A percentile compares a stretch with the other conserved stretches of the same genome.
phyloP scores from a whole-genome alignment of 2,888 invertebrate species.

The Biston betularia region DNA sequence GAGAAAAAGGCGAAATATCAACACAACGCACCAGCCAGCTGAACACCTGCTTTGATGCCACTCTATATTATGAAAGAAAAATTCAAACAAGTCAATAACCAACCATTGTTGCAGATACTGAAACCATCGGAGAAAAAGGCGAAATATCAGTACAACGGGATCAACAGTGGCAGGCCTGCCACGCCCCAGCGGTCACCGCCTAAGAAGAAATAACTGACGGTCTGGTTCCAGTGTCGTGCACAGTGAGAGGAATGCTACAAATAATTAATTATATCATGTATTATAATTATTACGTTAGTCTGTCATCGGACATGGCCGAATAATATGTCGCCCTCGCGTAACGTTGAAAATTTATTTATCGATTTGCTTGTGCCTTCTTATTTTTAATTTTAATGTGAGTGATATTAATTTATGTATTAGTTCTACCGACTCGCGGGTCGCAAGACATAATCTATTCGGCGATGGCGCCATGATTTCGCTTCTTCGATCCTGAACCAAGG shows the following conservation, averaged over 20 bases:
- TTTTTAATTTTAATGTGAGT: constrained; percentile 81
- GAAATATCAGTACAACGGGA: constrained; percentile 98
- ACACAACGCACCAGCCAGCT: constrained; percentile 10
- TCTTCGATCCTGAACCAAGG: constrained; percentile 73
- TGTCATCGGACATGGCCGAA: constrained; percentile 80
- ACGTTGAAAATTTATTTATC: constrained; percentile 80
- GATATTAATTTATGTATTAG: constrained; percentile 84
- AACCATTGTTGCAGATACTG: constrained; percentile 90
- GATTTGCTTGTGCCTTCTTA: constrained; percentile 84
- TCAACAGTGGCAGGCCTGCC: constrained; percentile 94
- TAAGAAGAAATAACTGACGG: constrained; percentile 89
- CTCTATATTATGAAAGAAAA: constrained; percentile 14
- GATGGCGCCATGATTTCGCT: constrained; percentile 73
- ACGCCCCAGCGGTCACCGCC: constrained; percentile 93
- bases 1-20: constrained; percentile 98
- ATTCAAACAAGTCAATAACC: constrained; percentile 13
- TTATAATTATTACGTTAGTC: constrained; percentile 80
- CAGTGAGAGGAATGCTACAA: constrained; percentile 85
- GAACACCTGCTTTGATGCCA: constrained; percentile 18
- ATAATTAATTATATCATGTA: constrained; percentile 83
- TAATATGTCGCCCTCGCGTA: constrained; percentile 65
- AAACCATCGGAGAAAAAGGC: constrained; percentile 99
- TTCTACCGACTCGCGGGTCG: constrained; percentile 70
- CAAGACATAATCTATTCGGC: constrained; percentile 74
- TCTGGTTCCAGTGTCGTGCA: constrained; percentile 81